phyloP scores from a whole-genome alignment of 2,113 vertebrate genomes.

The Proterorhinus semilunaris region DNA sequence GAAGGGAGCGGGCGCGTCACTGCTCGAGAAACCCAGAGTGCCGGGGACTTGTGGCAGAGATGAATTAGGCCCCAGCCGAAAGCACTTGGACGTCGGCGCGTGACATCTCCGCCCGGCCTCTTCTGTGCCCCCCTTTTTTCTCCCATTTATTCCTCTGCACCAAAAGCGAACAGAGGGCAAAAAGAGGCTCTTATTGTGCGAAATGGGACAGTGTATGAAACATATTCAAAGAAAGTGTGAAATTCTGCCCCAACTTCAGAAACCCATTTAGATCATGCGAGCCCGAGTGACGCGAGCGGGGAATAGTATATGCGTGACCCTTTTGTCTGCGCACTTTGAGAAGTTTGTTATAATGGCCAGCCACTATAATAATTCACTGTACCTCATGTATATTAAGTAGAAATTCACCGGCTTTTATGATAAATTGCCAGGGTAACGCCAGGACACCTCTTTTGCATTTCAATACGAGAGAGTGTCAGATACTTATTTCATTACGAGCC shows the following conservation, averaged over 20 bases:
- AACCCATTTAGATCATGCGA: constrained; percentile 69
- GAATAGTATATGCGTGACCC: constrained; percentile 86
- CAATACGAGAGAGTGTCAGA: constrained; percentile 89
- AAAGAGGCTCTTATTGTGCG: constrained; percentile 58
- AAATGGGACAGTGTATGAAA: constrained; percentile 69
- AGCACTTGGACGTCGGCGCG: constrained; percentile 68
- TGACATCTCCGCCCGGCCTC: constrained; percentile 51
- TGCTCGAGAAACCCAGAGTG: constrained; percentile 51
- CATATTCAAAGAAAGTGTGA: constrained; percentile 70
- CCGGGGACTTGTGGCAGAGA: constrained; percentile 76
- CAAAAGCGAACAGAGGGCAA: constrained; percentile 59
- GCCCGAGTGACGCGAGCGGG: constrained; percentile 65
- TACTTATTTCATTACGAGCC: constrained; percentile 91
- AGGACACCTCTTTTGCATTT: constrained; percentile 95
- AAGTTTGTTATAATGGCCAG: constrained; percentile 89
- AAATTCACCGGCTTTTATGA: constrained; percentile 86
- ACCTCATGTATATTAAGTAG: constrained; percentile 95
- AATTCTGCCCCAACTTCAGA: constrained; percentile 67
- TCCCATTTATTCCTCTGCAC: constrained; percentile 48
- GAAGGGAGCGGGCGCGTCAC: constrained; percentile 35
- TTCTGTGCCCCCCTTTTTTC: constrained; percentile 42
- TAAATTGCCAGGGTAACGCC: constrained; percentile 89
- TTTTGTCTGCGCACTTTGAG: constrained; percentile 83
- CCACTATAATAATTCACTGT: constrained; percentile 87
- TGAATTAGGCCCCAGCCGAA: constrained; percentile 77